Base-by-base conservation (phyloP, 1,140 invertebrate genomes). In the Meloidogyne hapla region DNA sequence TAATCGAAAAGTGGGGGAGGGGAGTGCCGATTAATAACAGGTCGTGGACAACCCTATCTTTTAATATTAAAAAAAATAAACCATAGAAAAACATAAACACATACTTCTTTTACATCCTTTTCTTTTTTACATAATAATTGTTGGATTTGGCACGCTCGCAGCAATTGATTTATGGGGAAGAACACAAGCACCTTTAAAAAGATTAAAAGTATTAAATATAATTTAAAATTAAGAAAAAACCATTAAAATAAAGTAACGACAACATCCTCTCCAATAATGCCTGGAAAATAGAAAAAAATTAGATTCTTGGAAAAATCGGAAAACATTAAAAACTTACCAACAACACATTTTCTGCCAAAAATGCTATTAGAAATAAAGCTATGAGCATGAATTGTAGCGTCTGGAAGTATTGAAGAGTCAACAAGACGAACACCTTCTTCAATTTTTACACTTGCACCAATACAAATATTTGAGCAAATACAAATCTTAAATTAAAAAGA, bases 401-500 rank as follows among this genome's bases (percentile, higher is more conserved):
- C 93, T 78, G 91, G 91, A 0, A 99, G 89, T 69, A 99, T 92
- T 1, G 95, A 98, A 75, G 92, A 93, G 74, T 93, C 91, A 88
- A 95, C 95, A 45, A 98, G 92, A 85, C 95, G 95, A 15, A 94
- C 95, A 83, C 96, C 97, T 89, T 98, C 94, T 89, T 98, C 94
- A 77, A 99, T 92, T 15, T 93, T 90, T 1, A 97, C 96, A 84
- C 93, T 91, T 0, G 95, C 94, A 23, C 96, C 97, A 80, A 99
- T 95, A 0, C 94, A 95, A 0, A 99, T 96, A 89, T 99, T 97
- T 0, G 97, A 96, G 23, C 97, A 96, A 80, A 99, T 99, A 80
- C 93, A 90, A 88, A 42, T 64, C n/a, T 56, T 56, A 18, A 48
- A 18, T 18, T 15, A 48, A 48, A 69, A 69, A 26, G 12, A 21